Evolutionary conservation across 2,797 vertebrate genomes (phyloP), one percentile per base, ranked within the genome.

Genomic region (Varecia variegata): DNA sequence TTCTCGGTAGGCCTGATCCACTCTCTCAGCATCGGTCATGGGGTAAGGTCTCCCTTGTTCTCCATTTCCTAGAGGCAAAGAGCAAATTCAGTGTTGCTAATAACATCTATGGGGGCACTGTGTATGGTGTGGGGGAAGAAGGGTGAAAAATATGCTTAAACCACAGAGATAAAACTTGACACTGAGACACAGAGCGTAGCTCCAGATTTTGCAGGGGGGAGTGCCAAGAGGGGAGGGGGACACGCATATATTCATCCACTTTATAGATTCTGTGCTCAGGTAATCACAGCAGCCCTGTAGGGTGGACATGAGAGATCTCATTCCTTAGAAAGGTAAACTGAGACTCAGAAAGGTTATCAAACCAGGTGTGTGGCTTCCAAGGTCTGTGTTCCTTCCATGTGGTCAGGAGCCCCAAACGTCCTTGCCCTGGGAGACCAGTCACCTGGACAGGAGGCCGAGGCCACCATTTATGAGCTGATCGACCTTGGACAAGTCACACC

Each of bases 1-100:
- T 98, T 99, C 99, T 80, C 99, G 98, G 98, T 99, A 99, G 0
- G 99, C 99, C 98, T 99, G 99, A 94, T 99, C 99, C 71, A 99
- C 99, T 70, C 98, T 98, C 94, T 99, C 99, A 2, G 99, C 98
- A 3, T 99, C 99, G 0, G 98, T 99, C 98, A 99, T 98, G 0
- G 99, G 99, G 95, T 99, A 99, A 1, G 99, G 97, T 84, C 99
- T 99, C 68, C 99, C 99, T 97, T 99, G 99, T 73, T 99, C 99
- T 35, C 99, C 99, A 30, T 99, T 99, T 97, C 99, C 99, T 99
- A 93, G 3, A 27, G 76, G 96, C 1, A 95, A 88, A 95, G 54
- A 90, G 90, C 71, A 97, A 97, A 79, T 67, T 96, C 62, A 58
- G 5, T 27, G 30, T 18, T 92, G 92, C 79, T 65, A 52, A 87